Evolutionary conservation across 2,797 vertebrate genomes (phyloP), one percentile per base, ranked within the genome.

Genomic region (Helostoma temminkii): DNA sequence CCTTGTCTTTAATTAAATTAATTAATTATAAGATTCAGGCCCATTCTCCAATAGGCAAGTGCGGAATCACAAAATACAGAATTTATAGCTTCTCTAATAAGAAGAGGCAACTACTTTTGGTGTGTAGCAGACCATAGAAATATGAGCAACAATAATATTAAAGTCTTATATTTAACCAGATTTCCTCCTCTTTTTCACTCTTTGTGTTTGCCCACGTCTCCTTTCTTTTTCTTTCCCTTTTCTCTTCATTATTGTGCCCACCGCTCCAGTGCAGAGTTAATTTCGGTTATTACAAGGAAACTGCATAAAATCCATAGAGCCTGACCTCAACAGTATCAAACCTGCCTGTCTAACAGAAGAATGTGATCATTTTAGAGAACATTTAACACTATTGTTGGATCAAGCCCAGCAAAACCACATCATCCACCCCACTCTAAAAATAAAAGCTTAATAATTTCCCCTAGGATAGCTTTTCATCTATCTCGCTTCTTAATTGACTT

Each of bases 381-480:
- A 81, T 90, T 92, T 84, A 91, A 85, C 82, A 71, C 77, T 71
- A 56, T 70, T 77, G 87, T 82, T 77, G 77, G 84, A 74, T 79
- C 52, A 22, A 67, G 45, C 65, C 76, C 77, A 71, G 78, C 59
- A 45, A 71, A 85, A 71, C 24, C 78, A 83, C 85, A 86, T 68
- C 65, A 80, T 74, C 83, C 81, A 62, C 70, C 78, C 84, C 74
- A 80, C 88, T 91, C 88, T 90, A 92, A 91, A 91, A 89, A 92
- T 91, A 92, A 90, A 88, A 86, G 79, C 83, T 76, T 83, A 71
- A 91, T 91, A 91, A 93, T 92, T 92, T 93, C 92, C 92, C 92
- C 66, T 55, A 92, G 91, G 91, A 91, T 86, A 81, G 88, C 85
- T 89, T 89, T 90, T 89, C 88, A 90, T 93, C 84, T 78, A 82